Base-by-base conservation (phyloP, 2,888 invertebrate species). In the Lasioglossum pauxillum region DNA sequence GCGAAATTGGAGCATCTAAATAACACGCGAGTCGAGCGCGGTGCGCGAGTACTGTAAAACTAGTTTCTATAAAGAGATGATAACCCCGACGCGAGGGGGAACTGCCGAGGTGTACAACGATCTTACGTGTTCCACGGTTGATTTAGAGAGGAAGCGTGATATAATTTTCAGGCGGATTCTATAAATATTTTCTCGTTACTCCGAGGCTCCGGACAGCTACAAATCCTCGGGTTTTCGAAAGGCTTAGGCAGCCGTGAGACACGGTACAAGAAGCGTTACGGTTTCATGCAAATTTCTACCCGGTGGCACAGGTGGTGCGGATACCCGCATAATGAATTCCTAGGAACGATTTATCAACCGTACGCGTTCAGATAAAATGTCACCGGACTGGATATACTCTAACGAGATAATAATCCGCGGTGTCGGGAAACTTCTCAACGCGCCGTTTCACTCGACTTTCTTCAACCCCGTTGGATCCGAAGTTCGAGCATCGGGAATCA, bases 1-100 rank as follows among this genome's bases (percentile, higher is more conserved):
- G 73, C n/a, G 76, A 53, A 76, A 84, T 76, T 49, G n/a, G 49
- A 14, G 27, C 76, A 72, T 77, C 35, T 75, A 57, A 64, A 82
- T 82, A 82, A 73, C 23, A 27, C 5, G 3, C 19, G 16, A 4
- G 16, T 1, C 27, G 49, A 7, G 19, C 46, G 2, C 53, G 23
- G 53, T 10, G 23, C 53, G 53, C 53, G 53, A n/a, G n/a, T 3
- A 31, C 64, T 31, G 31, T 31, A 7, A 31, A 53, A 23, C 23
- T 60, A 57, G n/a, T 82, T 38, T 27, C 41, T 35, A 19, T 67
- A 69, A 53, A 49, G 23, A 64, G n/a, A 27, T 31, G 74, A 83
- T 80, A 77, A 67, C 31, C 60, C 60, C 23, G n/a, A 64, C 49
- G 60, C 71, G 16, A 71, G 46, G 8, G 49, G 16, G 41, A 31